Evolutionary conservation across 2,113 vertebrate species (phyloP).

Genomic region (Calidris pugnax): DNA sequence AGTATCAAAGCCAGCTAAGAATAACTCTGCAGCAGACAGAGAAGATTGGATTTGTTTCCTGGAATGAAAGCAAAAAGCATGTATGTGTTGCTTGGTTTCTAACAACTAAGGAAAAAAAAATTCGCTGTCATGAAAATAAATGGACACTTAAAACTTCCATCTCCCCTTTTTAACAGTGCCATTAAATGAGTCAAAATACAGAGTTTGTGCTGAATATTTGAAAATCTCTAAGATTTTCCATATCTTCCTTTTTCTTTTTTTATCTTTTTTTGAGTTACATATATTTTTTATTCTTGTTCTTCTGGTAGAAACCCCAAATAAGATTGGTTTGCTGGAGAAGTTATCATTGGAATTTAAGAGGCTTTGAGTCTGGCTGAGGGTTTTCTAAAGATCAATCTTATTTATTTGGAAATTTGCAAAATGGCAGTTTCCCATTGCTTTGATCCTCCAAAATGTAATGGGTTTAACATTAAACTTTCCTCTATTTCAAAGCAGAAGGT

Average conservation of each 20-base stretch:
- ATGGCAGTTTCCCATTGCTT: not conserved
- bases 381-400: not conserved
- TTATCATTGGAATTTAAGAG: not conserved
- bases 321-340: not conserved
- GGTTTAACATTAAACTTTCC: not conserved
- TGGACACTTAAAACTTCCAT: not conserved
- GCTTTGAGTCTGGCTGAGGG: not conserved
- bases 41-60: slow-evolving; percentile 39
- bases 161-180: not conserved
- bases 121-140: not conserved
- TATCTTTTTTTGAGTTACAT: not conserved
- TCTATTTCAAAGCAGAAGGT: not conserved
- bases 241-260: not conserved
- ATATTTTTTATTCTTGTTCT: not conserved
- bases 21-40: slow-evolving; percentile 50
- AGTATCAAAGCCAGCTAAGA: slow-evolving; percentile 70
- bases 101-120: not conserved
- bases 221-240: not conserved
- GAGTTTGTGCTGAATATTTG: not conserved
- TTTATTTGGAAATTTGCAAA: not conserved
- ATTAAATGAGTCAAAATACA: not conserved
- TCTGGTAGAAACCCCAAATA: not conserved
- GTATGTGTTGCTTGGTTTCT: not conserved
- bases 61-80: slow-evolving; percentile 39
- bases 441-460: not conserved